Evolutionary conservation across 2,888 invertebrate genomes (phyloP).

Genomic region (Agriotes lineatus): DNA sequence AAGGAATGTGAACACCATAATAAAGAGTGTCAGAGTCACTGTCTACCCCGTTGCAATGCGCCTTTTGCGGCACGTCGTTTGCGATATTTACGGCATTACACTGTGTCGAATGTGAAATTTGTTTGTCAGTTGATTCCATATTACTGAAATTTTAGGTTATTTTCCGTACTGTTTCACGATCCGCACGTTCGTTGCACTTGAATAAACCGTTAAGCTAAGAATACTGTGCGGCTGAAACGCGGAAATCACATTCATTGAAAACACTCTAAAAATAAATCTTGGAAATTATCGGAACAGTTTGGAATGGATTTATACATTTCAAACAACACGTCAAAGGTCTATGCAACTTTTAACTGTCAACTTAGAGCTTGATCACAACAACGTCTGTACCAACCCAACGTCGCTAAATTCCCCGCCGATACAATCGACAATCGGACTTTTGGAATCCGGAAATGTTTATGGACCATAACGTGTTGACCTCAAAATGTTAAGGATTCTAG

Average conservation of each 20-base stretch:
- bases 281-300: constrained; percentile 16
- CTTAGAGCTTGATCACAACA: constrained; percentile 55
- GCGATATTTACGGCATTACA: background rate
- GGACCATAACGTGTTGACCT: too few relatives aligned
- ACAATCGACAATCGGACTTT: too few relatives aligned
- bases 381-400: background rate
- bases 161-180: constrained; percentile 7
- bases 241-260: constrained; percentile 29
- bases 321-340: constrained; percentile 26
- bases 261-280: constrained; percentile 37
- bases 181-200: constrained; percentile 16
- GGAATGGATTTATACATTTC: constrained; percentile 20
- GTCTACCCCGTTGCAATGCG: constrained; percentile 14
- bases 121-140: constrained; percentile 24
- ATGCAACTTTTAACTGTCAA: constrained; percentile 41
- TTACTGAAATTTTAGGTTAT: constrained; percentile 31
- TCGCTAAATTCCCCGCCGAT: background rate
- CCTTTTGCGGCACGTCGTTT: background rate
- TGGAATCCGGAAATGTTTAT: too few relatives aligned
- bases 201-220: constrained; percentile 21
- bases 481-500: too few relatives aligned
- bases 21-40: constrained; percentile 52
- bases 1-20: constrained; percentile 59
- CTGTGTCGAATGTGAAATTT: background rate
- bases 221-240: constrained; percentile 17